Percentiles rank a stretch among this genome's conserved stretches.
These are phyloP conservation scores for Synanthedon tipuliformis DNA, from an alignment of 2,888 invertebrate species.

Conservation along the genomic window DNA sequence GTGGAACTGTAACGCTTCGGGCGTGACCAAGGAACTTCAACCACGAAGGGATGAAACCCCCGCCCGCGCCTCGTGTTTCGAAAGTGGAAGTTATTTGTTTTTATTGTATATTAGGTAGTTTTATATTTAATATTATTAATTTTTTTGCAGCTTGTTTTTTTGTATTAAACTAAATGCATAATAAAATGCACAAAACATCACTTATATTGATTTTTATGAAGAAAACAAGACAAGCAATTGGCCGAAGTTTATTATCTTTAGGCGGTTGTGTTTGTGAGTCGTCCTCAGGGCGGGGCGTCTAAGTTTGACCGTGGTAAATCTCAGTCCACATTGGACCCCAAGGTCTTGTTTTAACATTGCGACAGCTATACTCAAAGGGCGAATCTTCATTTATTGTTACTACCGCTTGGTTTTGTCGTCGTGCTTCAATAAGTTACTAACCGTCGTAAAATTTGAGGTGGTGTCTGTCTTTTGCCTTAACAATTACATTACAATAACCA, in stretches of 20 bases:
- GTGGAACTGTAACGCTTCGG: too few species aligned
- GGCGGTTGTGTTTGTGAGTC: conserved; percentile 1
- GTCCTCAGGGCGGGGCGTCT: conserved; percentile 31
- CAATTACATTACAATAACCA: too few species aligned
- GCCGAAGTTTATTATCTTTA: neutral
- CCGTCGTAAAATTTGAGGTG: neutral
- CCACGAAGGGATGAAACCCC: too few species aligned
- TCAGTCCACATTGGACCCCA: conserved; percentile 29
- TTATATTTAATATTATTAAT: too few species aligned
- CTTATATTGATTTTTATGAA: neutral
- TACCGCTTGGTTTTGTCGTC: neutral
- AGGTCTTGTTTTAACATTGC: conserved; percentile 35
- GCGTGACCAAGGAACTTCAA: too few species aligned
- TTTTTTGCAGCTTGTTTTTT: too few species aligned
- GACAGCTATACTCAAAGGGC: conserved; percentile 25
- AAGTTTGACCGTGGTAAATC: conserved; percentile 53
- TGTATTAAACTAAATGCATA: too few species aligned
- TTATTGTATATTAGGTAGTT: too few species aligned
- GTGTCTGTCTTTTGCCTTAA: neutral
- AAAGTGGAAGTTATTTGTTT: too few species aligned
- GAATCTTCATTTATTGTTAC: conserved; percentile 25
- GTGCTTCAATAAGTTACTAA: neutral
- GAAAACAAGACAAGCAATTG: conserved; percentile 1
- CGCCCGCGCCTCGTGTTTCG: too few species aligned
- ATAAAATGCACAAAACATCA: too few species aligned